phyloP scores from a whole-genome alignment of 1,140 invertebrate species.

The Laupala kohalensis region DNA sequence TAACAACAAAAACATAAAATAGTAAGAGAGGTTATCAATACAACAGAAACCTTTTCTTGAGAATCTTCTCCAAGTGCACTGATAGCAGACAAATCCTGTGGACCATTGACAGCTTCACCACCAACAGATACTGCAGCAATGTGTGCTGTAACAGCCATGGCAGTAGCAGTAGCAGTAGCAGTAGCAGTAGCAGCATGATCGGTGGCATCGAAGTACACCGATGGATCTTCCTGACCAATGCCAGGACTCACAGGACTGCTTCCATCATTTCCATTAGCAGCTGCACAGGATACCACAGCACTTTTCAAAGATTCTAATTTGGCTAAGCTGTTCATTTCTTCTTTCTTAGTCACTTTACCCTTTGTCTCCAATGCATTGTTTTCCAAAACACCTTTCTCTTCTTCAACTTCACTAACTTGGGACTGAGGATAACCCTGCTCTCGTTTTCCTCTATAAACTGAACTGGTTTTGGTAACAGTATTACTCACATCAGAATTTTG shows the following conservation, averaged over 20 bases:
- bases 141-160: neutral
- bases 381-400: neutral
- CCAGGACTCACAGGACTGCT: constrained; percentile 34
- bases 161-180: neutral
- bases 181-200: constrained; percentile 23
- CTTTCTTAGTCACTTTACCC: neutral
- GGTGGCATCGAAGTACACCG: constrained; percentile 48
- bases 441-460: neutral
- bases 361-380: neutral
- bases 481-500: neutral
- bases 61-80: neutral
- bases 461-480: neutral
- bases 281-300: neutral
- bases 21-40: no score
- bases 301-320: constrained; percentile 6
- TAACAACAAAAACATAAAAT: no score
- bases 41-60: constrained; percentile 9
- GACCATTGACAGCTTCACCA: neutral
- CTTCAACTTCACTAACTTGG: neutral
- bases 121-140: neutral
- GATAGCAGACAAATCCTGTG: neutral
- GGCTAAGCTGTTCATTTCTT: constrained; percentile 1
- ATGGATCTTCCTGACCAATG: constrained; percentile 34
- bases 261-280: constrained; percentile 6
- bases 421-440: neutral